Conservation (phyloP, 2,888 invertebrate genomes). For the Exocentrus adspersus region DNA sequence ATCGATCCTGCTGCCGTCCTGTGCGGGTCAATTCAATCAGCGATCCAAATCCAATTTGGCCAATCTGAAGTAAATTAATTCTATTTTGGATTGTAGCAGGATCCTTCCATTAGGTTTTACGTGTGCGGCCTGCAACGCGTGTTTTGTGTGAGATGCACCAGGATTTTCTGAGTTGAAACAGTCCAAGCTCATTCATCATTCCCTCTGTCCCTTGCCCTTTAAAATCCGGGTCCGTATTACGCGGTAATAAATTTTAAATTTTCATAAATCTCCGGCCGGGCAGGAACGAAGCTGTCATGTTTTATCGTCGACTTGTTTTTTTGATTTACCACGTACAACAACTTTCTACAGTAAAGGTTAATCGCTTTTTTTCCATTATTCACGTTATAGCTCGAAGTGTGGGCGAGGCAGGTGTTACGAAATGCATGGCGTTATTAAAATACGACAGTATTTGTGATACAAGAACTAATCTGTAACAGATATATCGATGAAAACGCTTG, state of each 20-base stretch:
- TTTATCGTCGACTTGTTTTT: not conserved
- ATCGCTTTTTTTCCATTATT: slow-evolving; percentile 8
- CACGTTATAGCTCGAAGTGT: slow-evolving; percentile 10
- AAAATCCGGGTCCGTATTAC: too few relatives aligned
- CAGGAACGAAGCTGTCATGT: not conserved
- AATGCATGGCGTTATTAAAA: slow-evolving; percentile 19
- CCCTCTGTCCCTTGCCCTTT: too few relatives aligned
- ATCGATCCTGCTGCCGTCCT: not conserved
- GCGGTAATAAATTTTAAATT: not conserved
- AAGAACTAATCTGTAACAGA: slow-evolving; percentile 16
- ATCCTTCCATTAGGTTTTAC: slow-evolving; percentile 7
- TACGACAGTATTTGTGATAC: slow-evolving; percentile 16
- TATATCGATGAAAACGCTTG: too few relatives aligned
- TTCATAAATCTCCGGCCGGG: not conserved
- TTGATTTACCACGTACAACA: slow-evolving; percentile 6
- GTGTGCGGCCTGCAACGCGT: not conserved
- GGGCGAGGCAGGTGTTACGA: slow-evolving; percentile 22
- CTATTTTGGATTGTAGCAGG: slow-evolving; percentile 7
- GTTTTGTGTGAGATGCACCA: too few relatives aligned
- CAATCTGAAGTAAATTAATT: slow-evolving; percentile 17
- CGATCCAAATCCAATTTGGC: slow-evolving; percentile 20
- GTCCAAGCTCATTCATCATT: too few relatives aligned
- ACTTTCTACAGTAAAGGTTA: slow-evolving; percentile 24
- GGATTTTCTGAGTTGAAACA: too few relatives aligned
- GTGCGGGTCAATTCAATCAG: slow-evolving; percentile 18